Base-by-base conservation (phyloP, 1,140 invertebrate species). In the Danaus plexippus region DNA sequence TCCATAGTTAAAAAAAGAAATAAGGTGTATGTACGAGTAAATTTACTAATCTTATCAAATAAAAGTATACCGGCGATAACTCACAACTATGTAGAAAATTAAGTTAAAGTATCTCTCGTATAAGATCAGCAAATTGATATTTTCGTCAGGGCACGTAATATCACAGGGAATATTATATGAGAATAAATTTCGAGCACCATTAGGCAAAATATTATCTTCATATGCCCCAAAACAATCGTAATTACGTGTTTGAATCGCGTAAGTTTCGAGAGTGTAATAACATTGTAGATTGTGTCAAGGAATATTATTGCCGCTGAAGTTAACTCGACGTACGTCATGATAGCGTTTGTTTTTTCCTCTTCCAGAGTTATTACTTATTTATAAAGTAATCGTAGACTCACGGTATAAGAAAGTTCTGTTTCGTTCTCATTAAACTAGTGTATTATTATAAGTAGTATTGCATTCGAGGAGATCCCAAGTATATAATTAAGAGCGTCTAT, bases 221-320 rank as follows among this genome's bases (percentile, higher is more conserved):
- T 57, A 62, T 57, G 66, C 64, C 56, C 66, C 62, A 54, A 62
- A 67, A 64, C 66, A 67, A 67, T 62, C 62, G 60, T 67, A 67
- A 64, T 67, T 67, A 64, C 54, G 54, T 64, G 62, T 66, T 60
- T 49, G 61, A 63, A 64, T 64, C 53, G 65, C 59, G 65, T 57
- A 61, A 64, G 59, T 67, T 67, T 66, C 53, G 42, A 63, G 61
- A 53, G 51, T 60, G 57, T 63, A 63, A 58, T 63, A 66, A 61
- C 58, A 50, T 61, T 65, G 42, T 50, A 58, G 57, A 63, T 60
- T 57, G 58, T 50, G 47, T 45, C 50, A 59, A 50, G 56, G 64
- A 67, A 61, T 67, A 61, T 63, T 59, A 63, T 63, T 63, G 47
- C 52, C 53, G 53, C 44, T 44, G 52, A 48, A 32, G 43, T 55